Evolutionary conservation across 2,888 invertebrate species (phyloP), one percentile per base, ranked within the genome.

Genomic region (Zaprionus bogoriensis): DNA sequence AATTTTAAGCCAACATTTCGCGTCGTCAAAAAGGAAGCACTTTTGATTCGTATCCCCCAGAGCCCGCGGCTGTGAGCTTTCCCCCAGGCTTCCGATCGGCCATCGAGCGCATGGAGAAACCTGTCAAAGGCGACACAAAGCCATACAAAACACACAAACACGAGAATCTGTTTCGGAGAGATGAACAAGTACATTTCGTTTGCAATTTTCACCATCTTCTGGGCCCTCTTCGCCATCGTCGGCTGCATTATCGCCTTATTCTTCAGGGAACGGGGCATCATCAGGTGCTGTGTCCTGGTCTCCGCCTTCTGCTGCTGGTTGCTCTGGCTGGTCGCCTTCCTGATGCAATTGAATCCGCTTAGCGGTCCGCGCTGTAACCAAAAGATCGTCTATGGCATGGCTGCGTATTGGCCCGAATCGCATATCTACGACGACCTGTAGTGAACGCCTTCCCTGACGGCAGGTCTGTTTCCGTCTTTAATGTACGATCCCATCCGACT

Each of bases 331-430:
- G 23, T 67, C 20, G 66, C 83, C 14, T 87, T 76, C 22, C 20
- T 82, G 12, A 85, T 87, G 83, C 82, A 82, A 22, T 2, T 87
- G 28, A 82, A 82, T 51, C 82, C 82, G 0, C 27, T 82, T 32
- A 22, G 70, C 1, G 82, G 82, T 0, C 82, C 82, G 1, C 48
- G 64, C 0, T n/a, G 42, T 2, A 9, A 19, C 9, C 77, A 79
- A 12, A 10, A 1, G 4, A 2, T 41, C 0, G 44, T 87, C 2
- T 64, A 28, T 9, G 86, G 32, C 4, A 66, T 87, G 47, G 58
- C 71, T 9, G 38, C 41, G 17, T 87, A 86, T 44, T 82, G 82
- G 82, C n/a, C n/a, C n/a, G n/a, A n/a, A n/a, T n/a, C n/a, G n/a
- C n/a, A n/a, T 25, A 25, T 25, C 25, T 32, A 32, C 6, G 32